Evolutionary conservation across 2,797 vertebrate species (phyloP).

Genomic region (Otolemur crassicaudatus): DNA sequence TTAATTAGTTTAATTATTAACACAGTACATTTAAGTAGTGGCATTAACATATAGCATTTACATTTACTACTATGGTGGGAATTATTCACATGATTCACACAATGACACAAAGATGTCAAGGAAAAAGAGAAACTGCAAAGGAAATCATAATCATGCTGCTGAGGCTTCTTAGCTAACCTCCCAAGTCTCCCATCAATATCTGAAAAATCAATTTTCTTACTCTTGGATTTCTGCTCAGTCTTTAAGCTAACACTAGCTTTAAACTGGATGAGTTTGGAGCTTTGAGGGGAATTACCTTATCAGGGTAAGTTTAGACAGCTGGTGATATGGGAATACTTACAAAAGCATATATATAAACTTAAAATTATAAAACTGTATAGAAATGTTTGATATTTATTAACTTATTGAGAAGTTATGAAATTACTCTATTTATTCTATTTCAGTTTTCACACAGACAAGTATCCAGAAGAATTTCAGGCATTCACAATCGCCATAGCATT

Average conservation of each 20-base stretch:
- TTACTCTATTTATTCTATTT: neutral
- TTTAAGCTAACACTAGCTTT: conserved; percentile 76
- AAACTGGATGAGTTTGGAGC: conserved; percentile 58
- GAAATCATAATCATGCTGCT: neutral
- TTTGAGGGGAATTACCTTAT: conserved; percentile 54
- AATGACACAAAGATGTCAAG: neutral
- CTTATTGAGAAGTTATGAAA: neutral
- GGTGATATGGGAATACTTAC: conserved; percentile 17
- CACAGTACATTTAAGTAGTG: neutral
- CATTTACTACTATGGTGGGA: neutral
- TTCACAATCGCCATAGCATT: neutral
- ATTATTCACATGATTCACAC: neutral
- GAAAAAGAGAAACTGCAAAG: neutral
- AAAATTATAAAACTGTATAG: neutral
- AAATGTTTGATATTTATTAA: conserved; percentile 30
- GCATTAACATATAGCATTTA: neutral
- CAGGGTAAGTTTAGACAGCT: conserved; percentile 59
- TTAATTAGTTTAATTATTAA: neutral
- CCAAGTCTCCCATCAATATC: conserved; percentile 62
- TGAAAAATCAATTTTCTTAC: conserved; percentile 69
- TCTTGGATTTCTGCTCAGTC: conserved; percentile 28
- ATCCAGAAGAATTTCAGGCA: neutral
- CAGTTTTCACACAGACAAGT: neutral
- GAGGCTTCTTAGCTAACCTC: conserved; percentile 20
- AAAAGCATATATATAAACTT: neutral